Base-by-base conservation (phyloP, 2,113 vertebrate species). In the Nannospalax galili region DNA sequence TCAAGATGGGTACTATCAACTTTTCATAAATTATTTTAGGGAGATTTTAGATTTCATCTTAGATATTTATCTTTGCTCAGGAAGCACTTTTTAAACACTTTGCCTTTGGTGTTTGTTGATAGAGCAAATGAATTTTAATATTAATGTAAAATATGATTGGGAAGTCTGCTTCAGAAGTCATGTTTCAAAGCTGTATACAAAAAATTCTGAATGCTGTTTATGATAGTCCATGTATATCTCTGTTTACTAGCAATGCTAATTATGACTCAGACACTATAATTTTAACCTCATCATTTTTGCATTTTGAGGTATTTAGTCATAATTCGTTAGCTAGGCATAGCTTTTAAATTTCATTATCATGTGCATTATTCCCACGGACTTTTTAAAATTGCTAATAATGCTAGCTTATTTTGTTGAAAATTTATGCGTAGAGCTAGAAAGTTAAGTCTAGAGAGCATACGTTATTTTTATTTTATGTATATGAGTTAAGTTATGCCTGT, bases 51-150 rank as follows among this genome's bases (percentile, higher is more conserved):
- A 89, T 90, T 92, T 96, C 26, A 62, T 87, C n/a, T 78, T 91
- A 60, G 40, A 2, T 86, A 40, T 79, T 90, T 90, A 4, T 64
- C 28, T 82, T 62, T 90, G 35, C 40, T 22, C 3, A 75, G 32
- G 8, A 72, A n/a, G n/a, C 67, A n/a, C 88, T 91, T 5, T 58
- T 96, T 96, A 93, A 90, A 87, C 17, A 56, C 6, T 52, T 64
- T 24, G 69, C 22, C 24, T 42, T 92, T 72, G 5, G 7, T 96
- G 22, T 85, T 94, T 96, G 30, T 94, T 96, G 48, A 94, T 70
- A 92, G 32, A 96, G 40, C 78, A 95, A 94, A 67, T 84, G 88
- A 93, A 86, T 91, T 95, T 96, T 93, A 96, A 90, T 95, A 73
- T 80, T 90, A 69, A 40, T 37, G 77, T 93, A 90, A 45, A 93